These are phyloP conservation scores for Alcedo atthis DNA, from an alignment of 2,797 vertebrate genomes.

Conservation along the genomic window DNA sequence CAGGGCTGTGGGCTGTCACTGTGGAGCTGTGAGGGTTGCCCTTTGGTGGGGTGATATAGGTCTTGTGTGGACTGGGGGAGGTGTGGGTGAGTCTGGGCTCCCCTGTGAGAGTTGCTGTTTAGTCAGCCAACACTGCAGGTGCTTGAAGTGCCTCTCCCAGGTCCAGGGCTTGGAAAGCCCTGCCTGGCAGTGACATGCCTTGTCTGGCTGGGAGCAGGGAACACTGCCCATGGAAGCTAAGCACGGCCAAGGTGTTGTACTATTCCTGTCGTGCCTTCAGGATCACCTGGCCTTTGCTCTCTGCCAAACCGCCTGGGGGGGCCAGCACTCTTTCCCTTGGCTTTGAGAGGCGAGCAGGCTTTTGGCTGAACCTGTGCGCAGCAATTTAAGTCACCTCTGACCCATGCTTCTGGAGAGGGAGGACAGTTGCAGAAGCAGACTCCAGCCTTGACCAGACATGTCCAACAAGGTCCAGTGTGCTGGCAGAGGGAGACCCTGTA, in stretches of 20 bases:
- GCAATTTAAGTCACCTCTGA: neutral
- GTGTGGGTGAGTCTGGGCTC: fast-evolving
- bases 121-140: neutral
- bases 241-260: fast-evolving
- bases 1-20: neutral
- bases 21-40: neutral
- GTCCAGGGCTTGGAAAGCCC: neutral
- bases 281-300: neutral
- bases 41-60: fast-evolving
- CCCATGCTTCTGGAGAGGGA: neutral
- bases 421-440: neutral
- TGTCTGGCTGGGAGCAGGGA: neutral
- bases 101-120: neutral
- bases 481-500: neutral
- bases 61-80: fast-evolving
- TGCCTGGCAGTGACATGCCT: fast-evolving
- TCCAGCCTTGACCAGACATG: fast-evolving
- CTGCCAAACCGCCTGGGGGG: fast-evolving
- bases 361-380: neutral
- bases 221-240: fast-evolving
- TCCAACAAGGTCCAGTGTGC: fast-evolving
- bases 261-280: fast-evolving
- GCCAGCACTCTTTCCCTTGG: fast-evolving
- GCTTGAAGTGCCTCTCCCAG: too few relatives aligned
- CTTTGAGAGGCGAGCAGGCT: neutral